Percentiles rank a stretch among this genome's conserved stretches.
Evolutionary conservation across 37 sponge, comb jelly and placozoan genomes (phyloP).

Genomic region (Spongilla lacustris): DNA sequence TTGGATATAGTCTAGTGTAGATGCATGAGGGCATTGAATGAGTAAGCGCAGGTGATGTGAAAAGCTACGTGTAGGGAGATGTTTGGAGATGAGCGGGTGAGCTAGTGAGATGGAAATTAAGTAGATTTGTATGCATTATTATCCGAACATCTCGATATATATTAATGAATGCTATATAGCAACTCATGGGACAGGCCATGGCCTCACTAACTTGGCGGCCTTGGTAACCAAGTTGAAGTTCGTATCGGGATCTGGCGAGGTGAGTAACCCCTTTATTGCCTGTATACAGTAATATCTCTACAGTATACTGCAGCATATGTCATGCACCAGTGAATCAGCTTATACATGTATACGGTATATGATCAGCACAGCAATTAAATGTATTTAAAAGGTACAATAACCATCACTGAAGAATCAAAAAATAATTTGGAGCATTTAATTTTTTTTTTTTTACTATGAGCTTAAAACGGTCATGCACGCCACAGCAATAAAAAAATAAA

Average conservation of each 20-base stretch:
- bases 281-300: no score
- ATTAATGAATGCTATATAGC: not conserved
- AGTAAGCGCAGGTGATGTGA: not conserved
- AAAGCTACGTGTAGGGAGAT: not conserved
- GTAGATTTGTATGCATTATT: not conserved
- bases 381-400: no score
- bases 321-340: no score
- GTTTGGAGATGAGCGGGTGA: not conserved
- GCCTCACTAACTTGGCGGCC: constrained; percentile 48
- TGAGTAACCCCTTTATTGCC: not conserved
- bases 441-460: no score
- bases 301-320: no score
- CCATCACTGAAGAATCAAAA: no score
- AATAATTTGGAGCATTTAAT: no score
- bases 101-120: not conserved
- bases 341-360: no score
- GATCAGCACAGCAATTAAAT: no score
- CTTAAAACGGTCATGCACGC: no score
- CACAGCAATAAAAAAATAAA: no score
- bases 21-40: not conserved
- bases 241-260: constrained; percentile 62
- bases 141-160: no score
- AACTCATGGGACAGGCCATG: constrained; percentile 53
- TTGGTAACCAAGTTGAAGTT: constrained; percentile 41
- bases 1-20: not conserved